A percentile compares a stretch with the other conserved stretches of the same genome.
phyloP scores from a whole-genome alignment of 2,888 invertebrate genomes.

The Cephus spinipes region DNA sequence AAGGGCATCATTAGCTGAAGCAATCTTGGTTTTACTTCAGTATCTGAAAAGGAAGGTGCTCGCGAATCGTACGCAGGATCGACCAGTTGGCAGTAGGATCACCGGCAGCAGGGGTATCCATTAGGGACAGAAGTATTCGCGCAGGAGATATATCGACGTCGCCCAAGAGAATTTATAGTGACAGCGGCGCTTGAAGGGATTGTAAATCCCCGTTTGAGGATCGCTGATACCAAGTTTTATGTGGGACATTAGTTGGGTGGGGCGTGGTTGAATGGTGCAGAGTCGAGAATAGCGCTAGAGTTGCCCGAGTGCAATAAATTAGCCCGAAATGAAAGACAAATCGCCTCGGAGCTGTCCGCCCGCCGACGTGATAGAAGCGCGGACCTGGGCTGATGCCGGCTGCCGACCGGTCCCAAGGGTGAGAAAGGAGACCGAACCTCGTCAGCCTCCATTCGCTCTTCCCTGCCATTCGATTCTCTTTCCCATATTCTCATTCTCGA shows the following conservation, averaged over 20 bases:
- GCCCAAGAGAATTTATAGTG: slow-evolving; percentile 62
- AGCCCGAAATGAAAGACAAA: slow-evolving; percentile 67
- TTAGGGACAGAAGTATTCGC: slow-evolving; percentile 66
- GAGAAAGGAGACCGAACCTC: slow-evolving; percentile 40
- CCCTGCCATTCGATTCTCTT: slow-evolving; percentile 11
- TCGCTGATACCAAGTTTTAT: slow-evolving; percentile 68
- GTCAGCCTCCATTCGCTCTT: slow-evolving; percentile 33
- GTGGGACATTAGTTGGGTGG: slow-evolving; percentile 67
- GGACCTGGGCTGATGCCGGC: slow-evolving; percentile 57
- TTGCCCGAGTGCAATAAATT: slow-evolving; percentile 64
- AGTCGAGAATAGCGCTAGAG: slow-evolving; percentile 55
- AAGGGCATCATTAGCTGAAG: no score
- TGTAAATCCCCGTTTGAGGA: slow-evolving; percentile 68
- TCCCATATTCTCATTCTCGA: not conserved
- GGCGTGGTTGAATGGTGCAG: slow-evolving; percentile 64
- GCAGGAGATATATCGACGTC: slow-evolving; percentile 65
- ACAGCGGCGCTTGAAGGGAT: slow-evolving; percentile 66
- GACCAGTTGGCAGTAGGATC: slow-evolving; percentile 1
- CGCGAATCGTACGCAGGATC: slow-evolving; percentile 5
- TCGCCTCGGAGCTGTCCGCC: slow-evolving; percentile 66
- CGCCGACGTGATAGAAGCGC: slow-evolving; percentile 65
- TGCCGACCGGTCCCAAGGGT: slow-evolving; percentile 42
- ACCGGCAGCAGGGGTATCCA: slow-evolving; percentile 55
- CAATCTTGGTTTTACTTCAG: no score
- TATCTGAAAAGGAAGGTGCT: not conserved